A percentile compares a stretch with the other conserved stretches of the same genome.
Evolutionary conservation across 2,888 invertebrate genomes (phyloP).

Genomic region (Tipula helvola): DNA sequence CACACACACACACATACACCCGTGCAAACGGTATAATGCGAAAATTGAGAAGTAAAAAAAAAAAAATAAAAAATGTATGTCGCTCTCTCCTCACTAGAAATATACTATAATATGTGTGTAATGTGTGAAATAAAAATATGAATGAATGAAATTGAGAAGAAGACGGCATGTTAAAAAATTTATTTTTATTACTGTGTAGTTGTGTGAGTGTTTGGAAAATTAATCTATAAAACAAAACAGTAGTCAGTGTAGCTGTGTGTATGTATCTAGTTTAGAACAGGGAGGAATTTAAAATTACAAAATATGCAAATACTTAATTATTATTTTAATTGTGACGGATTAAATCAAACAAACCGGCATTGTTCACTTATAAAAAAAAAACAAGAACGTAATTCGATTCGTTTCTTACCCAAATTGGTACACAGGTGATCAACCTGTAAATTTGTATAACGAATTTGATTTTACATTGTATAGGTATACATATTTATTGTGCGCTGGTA

Average conservation of each 20-base stretch:
- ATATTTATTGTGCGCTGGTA: not conserved
- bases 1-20: not conserved
- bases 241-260: not conserved
- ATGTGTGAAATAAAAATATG: not conserved
- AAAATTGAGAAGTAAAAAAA: not conserved
- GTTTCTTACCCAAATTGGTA: not conserved
- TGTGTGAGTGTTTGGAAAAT: not conserved
- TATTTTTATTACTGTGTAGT: not conserved
- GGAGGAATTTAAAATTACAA: not conserved
- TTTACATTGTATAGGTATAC: not conserved
- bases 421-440: slow-evolving; percentile 4
- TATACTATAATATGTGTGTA: not conserved
- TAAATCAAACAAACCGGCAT: not conserved
- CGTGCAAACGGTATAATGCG: not conserved
- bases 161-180: not conserved
- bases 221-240: not conserved
- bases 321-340: not conserved
- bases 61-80: not conserved
- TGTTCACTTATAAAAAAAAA: not conserved
- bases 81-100: not conserved
- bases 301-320: not conserved
- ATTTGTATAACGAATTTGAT: not conserved
- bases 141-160: not conserved
- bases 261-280: not conserved
- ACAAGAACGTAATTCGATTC: not conserved